Conservation (phyloP, 2,113 vertebrate species). For the Rhineura floridana region DNA sequence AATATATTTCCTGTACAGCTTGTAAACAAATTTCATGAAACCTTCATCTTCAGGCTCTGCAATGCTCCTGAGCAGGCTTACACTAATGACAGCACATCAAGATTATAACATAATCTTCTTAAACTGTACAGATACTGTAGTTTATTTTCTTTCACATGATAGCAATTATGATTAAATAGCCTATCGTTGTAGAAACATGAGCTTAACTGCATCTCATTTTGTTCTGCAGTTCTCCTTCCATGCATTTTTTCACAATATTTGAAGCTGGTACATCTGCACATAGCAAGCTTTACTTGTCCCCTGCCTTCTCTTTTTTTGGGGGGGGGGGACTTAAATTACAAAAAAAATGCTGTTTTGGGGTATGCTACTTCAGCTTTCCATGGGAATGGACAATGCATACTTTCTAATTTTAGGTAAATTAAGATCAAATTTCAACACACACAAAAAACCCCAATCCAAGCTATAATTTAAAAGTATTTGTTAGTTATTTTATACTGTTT, state of each 20-base stretch:
- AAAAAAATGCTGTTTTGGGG: no score
- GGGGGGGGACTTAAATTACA: no score
- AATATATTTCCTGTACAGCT: not conserved
- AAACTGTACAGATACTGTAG: constrained; percentile 13
- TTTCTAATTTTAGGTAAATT: not conserved
- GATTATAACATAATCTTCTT: constrained; percentile 33
- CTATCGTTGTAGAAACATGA: constrained; percentile 29
- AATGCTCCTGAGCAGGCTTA: constrained; percentile 12
- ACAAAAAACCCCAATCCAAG: not conserved
- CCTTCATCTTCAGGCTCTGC: not conserved
- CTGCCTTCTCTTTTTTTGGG: constrained; percentile 6
- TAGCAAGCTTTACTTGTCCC: constrained; percentile 25
- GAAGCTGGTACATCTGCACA: not conserved
- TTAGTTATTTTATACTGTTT: not conserved
- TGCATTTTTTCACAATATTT: constrained; percentile 2
- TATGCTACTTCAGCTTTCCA: not conserved
- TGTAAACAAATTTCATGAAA: constrained; percentile 25
- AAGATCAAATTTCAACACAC: not conserved
- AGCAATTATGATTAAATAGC: constrained; percentile 37
- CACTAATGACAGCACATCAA: constrained; percentile 39
- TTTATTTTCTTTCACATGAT: constrained; percentile 46
- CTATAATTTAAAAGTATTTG: not conserved
- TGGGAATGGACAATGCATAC: not conserved
- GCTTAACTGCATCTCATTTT: constrained; percentile 9
- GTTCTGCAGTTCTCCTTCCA: constrained; percentile 34